phyloP scores from a whole-genome alignment of 2,797 vertebrate species.

The Mormyrops attenuatus region DNA sequence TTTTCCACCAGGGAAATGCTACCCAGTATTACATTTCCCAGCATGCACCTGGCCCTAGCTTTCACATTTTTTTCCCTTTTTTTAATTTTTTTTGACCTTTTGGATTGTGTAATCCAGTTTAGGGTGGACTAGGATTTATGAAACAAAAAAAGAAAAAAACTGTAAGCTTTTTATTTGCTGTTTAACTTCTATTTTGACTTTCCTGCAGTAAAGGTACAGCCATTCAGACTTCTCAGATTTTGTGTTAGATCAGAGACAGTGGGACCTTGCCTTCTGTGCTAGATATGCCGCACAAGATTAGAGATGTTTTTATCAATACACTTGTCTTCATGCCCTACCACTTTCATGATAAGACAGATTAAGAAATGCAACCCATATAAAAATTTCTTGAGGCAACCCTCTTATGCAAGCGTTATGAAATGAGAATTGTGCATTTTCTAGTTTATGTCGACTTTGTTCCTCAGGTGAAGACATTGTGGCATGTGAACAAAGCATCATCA shows the following conservation, averaged over 20 bases:
- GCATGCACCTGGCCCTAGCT: slow-evolving; percentile 8
- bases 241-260: background rate
- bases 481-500: background rate
- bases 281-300: background rate
- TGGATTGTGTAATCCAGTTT: background rate
- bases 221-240: background rate
- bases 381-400: background rate
- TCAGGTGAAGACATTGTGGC: background rate
- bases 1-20: background rate
- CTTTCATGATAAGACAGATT: background rate
- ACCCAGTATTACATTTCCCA: slow-evolving; percentile 10
- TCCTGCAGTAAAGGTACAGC: background rate
- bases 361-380: background rate
- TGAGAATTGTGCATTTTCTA: background rate
- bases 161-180: background rate
- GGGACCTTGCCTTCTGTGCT: background rate
- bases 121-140: background rate
- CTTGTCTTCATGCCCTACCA: background rate
- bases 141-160: background rate
- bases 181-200: background rate
- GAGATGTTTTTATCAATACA: background rate
- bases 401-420: background rate
- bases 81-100: background rate
- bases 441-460: background rate
- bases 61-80: background rate